Evolutionary conservation across 2,113 vertebrate species (phyloP).

Genomic region (Columbina picui): DNA sequence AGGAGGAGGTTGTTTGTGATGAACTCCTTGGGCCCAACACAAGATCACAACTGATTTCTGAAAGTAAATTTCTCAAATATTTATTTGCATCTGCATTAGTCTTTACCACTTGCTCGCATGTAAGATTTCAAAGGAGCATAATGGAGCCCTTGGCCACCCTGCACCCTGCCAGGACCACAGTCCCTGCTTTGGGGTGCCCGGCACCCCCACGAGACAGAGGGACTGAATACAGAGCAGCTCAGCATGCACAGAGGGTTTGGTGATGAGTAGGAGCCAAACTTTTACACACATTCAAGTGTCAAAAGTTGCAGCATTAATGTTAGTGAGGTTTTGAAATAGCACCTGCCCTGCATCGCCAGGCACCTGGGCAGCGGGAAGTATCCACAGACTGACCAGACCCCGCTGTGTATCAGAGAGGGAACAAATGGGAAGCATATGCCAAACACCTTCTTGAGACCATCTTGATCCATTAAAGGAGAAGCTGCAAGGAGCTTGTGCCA

Average conservation of each 20-base stretch:
- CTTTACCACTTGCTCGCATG: rapidly evolving
- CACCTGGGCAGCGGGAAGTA: background rate
- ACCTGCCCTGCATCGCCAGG: background rate
- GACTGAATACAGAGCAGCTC: rapidly evolving
- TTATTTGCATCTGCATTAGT: background rate
- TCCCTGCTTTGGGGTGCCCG: rapidly evolving
- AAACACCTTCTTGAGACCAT: background rate
- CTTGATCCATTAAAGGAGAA: background rate
- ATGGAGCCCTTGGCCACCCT: too few relatives aligned
- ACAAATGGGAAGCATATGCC: background rate
- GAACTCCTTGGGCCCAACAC: background rate
- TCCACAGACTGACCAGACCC: background rate
- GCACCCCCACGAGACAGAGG: rapidly evolving
- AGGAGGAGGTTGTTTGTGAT: background rate
- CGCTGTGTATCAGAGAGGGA: background rate
- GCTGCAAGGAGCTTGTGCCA: background rate
- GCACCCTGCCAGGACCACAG: too few relatives aligned
- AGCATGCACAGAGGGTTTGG: rapidly evolving
- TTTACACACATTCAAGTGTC: background rate
- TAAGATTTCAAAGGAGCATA: background rate
- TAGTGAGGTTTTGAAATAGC: background rate
- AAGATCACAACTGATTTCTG: background rate
- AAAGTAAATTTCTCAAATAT: background rate
- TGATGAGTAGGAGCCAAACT: background rate
- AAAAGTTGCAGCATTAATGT: background rate